A percentile compares a stretch with the other conserved stretches of the same genome.
Conservation (phyloP, 2,888 invertebrate genomes). For the Laothoe populi region DNA sequence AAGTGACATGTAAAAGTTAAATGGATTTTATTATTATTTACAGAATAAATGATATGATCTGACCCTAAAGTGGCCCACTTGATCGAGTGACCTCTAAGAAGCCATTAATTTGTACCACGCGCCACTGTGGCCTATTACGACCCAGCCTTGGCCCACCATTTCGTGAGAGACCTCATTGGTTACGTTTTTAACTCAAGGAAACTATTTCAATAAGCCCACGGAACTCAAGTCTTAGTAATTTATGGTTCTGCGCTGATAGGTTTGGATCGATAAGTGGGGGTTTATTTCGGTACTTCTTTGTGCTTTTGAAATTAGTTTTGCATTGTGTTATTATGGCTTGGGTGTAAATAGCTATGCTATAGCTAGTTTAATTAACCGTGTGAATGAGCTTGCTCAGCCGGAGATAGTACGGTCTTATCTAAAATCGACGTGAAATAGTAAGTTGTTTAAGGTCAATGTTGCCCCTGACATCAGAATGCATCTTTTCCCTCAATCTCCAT, state of each 20-base stretch:
- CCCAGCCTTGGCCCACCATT: slow-evolving; percentile 26
- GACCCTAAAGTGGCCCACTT: no score
- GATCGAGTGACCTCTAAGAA: no score
- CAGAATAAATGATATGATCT: no score
- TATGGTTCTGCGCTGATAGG: not conserved
- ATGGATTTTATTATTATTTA: no score
- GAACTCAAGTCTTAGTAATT: slow-evolving; percentile 10
- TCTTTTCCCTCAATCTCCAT: no score
- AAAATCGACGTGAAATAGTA: no score
- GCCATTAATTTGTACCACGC: not conserved
- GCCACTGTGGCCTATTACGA: not conserved
- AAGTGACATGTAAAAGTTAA: no score
- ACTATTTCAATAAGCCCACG: slow-evolving; percentile 11
- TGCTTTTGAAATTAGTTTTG: not conserved
- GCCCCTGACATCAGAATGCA: no score
- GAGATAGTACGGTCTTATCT: no score
- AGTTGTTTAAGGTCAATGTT: no score
- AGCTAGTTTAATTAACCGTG: not conserved
- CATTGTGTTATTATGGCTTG: not conserved
- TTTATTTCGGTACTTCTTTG: slow-evolving; percentile 5
- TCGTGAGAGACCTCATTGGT: slow-evolving; percentile 11
- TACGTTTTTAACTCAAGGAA: slow-evolving; percentile 1
- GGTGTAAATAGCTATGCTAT: not conserved
- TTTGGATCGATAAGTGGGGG: not conserved
- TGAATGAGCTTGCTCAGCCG: no score